These are phyloP conservation scores for Phataginus tricuspis DNA, from an alignment of 2,797 vertebrate species.

Conservation along the genomic window DNA sequence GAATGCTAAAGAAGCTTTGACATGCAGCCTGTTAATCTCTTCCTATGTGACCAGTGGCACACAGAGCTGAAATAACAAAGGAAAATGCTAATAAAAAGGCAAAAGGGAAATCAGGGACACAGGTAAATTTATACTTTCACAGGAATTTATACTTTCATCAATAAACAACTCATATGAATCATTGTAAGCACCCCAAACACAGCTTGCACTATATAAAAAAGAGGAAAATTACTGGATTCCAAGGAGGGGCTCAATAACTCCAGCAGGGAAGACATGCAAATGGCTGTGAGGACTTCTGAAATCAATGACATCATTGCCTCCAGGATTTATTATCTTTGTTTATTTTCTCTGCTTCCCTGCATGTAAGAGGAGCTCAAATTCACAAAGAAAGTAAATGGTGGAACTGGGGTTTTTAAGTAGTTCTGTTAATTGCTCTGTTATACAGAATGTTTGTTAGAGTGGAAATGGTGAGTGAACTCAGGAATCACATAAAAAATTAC, in stretches of 20 bases:
- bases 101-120: background rate
- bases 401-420: background rate
- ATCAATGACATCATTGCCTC: background rate
- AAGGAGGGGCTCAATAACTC: background rate
- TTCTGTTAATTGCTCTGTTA: background rate
- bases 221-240: background rate
- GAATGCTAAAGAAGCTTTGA: background rate
- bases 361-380: background rate
- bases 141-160: background rate
- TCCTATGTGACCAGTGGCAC: conserved; percentile 8
- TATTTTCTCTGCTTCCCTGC: background rate
- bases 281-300: background rate
- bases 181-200: background rate
- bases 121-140: background rate
- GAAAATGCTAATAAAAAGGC: conserved; percentile 17
- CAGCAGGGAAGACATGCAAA: background rate
- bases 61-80: background rate
- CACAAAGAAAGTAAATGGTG: background rate
- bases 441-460: background rate
- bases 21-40: background rate
- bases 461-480: background rate
- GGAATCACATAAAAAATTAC: background rate
- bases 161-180: background rate
- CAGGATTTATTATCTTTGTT: background rate
- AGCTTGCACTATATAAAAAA: background rate